Base-by-base conservation (phyloP, 2,797 vertebrate species). In the Eupleurogrammus muticus region DNA sequence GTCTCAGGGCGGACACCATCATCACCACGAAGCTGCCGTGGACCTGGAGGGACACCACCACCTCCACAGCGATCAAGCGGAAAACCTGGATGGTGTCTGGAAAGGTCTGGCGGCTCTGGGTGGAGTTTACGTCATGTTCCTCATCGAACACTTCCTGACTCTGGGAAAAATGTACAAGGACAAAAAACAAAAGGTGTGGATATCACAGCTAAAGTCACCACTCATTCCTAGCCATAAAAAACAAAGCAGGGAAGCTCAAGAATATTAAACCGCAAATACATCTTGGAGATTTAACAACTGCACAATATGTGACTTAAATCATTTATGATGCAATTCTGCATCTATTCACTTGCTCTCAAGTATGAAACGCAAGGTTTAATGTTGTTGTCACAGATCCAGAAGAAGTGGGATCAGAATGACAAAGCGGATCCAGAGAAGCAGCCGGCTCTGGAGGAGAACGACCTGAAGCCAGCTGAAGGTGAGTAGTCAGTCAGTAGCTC, bases 141-240 rank as follows among this genome's bases (percentile, higher is more conserved):
- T 99, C 34, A 97, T 97, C 51, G 98, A 99, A 70, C 98, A 99
- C 85, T 95, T 98, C 78, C 95, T 99, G 70, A 99, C 96, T 3
- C 95, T 99, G 77, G 97, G 96, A 53, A 99, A 99, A 57, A 97
- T 99, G 89, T 98, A 97, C 92, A 99, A 99, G 87, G 98, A 98
- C 86, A 98, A 97, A 90, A 99, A 98, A 50, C 96, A 98, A 81
- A 99, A 98, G 97, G 97, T 99, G 28, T 28, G 28, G n/a, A 28
- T 28, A 6, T 3, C 28, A 28, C 28, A 28, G 28, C 6, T 28
- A n/a, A n/a, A n/a, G n/a, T n/a, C n/a, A n/a, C n/a, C 28, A 28
- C 28, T 28, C 28, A 3, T 6, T 28, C 28, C 28, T 28, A 28
- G 6, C 28, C 28, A 28, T 3, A 28, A 6, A 6, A n/a, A n/a